A percentile compares a stretch with the other conserved stretches of the same genome.
Conservation (phyloP, 2,888 invertebrate species). For the Blomia tropicalis region DNA sequence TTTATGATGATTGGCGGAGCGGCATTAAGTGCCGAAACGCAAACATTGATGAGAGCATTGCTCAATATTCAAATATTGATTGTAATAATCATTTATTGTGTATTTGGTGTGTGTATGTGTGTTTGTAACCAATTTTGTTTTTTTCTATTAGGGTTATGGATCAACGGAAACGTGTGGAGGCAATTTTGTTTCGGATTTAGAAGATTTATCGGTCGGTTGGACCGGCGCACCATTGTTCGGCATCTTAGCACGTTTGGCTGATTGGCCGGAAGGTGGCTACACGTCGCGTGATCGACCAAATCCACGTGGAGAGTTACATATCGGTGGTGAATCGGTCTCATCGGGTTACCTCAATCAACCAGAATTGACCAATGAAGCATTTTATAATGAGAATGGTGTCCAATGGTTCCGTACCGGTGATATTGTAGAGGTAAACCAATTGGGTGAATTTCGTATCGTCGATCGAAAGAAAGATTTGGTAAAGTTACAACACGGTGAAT, state of each 20-base stretch:
- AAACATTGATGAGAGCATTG: slow-evolving; percentile 66
- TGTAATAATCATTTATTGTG: neutral
- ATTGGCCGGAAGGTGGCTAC: slow-evolving; percentile 90
- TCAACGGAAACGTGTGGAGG: slow-evolving; percentile 75
- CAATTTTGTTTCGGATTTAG: slow-evolving; percentile 42
- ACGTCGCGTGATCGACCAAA: slow-evolving; percentile 65
- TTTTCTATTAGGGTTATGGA: slow-evolving; percentile 83
- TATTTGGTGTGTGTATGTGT: neutral
- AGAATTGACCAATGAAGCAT: slow-evolving; percentile 52
- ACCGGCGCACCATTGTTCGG: slow-evolving; percentile 28
- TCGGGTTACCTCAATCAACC: slow-evolving; percentile 71
- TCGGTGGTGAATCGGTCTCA: slow-evolving; percentile 77
- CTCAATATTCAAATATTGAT: slow-evolving; percentile 2
- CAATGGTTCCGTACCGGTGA: slow-evolving; percentile 94
- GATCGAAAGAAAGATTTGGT: slow-evolving; percentile 60
- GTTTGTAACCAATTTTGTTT: slow-evolving; percentile 41
- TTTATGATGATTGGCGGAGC: slow-evolving; percentile 84
- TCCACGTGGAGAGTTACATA: slow-evolving; percentile 67
- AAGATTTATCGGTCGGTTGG: slow-evolving; percentile 41
- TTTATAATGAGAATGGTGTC: slow-evolving; percentile 59
- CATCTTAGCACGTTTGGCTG: slow-evolving; percentile 63
- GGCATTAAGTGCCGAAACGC: slow-evolving; percentile 82
- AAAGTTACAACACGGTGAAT: slow-evolving; percentile 93
- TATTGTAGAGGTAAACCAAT: slow-evolving; percentile 77
- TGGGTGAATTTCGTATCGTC: slow-evolving; percentile 88